Evolutionary conservation across 2,113 vertebrate genomes (phyloP).

Genomic region (Pseudolaguvia tuberculata): DNA sequence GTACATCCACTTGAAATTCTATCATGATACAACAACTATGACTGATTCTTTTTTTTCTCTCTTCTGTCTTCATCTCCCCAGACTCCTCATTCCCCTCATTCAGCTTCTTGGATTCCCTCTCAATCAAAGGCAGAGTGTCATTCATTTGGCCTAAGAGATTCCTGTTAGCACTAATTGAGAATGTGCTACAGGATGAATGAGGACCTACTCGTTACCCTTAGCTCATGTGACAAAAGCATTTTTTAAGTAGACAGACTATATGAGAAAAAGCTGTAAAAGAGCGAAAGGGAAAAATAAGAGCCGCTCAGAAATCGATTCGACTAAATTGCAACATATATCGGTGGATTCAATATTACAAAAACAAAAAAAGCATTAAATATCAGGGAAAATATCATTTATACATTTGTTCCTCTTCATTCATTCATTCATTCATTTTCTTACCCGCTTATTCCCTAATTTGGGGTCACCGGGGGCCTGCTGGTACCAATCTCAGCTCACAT

Average conservation of each 20-base stretch:
- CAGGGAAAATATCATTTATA: too few species aligned
- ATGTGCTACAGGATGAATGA: conserved; percentile 45
- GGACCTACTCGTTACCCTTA: conserved; percentile 55
- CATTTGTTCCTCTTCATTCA: too few species aligned
- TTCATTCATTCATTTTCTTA: too few species aligned
- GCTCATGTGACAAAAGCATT: conserved; percentile 56
- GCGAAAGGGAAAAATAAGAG: neutral
- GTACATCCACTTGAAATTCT: neutral
- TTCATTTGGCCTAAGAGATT: conserved; percentile 47
- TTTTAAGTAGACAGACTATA: conserved; percentile 14
- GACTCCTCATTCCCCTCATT: conserved; percentile 19
- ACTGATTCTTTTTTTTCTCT: neutral
- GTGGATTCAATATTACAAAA: too few species aligned
- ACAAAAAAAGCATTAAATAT: too few species aligned
- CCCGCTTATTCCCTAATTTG: too few species aligned
- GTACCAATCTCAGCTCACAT: too few species aligned
- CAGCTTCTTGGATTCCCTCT: neutral
- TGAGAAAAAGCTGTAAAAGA: conserved; percentile 12
- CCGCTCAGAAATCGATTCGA: too few species aligned
- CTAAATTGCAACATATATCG: too few species aligned
- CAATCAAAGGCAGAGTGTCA: conserved; percentile 28
- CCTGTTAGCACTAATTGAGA: conserved; percentile 64
- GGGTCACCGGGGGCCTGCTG: too few species aligned
- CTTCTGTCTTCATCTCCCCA: neutral
- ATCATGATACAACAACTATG: neutral